Evolutionary conservation across 2,888 invertebrate genomes (phyloP).

Genomic region (Parapristionchus giblindavisi): DNA sequence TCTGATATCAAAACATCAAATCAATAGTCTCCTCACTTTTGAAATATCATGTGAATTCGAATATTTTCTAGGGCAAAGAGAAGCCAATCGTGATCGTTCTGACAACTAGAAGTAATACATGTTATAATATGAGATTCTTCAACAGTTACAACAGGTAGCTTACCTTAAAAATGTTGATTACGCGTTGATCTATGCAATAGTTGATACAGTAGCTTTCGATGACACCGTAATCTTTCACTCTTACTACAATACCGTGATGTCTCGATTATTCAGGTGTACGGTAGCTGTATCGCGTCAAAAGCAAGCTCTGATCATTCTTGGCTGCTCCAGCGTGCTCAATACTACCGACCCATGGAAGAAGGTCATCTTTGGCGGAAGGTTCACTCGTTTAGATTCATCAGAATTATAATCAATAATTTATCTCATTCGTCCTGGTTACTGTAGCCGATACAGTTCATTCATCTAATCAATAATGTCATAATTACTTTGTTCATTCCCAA

Average conservation of each 20-base stretch:
- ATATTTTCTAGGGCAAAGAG: slow-evolving; percentile 1
- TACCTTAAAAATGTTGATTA: background rate
- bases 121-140: slow-evolving; percentile 12
- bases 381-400: slow-evolving; percentile 12
- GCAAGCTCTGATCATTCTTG: slow-evolving; percentile 25
- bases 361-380: background rate
- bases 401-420: too few species aligned
- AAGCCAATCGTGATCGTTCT: slow-evolving; percentile 32
- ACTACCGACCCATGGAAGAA: background rate
- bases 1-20: too few species aligned
- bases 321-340: background rate
- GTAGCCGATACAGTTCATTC: too few species aligned
- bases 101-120: slow-evolving; percentile 4
- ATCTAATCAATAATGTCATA: too few species aligned
- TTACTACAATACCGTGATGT: background rate
- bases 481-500: too few species aligned
- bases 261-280: background rate
- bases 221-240: background rate
- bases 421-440: too few species aligned
- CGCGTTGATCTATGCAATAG: background rate
- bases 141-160: slow-evolving; percentile 14
- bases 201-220: background rate
- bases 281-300: slow-evolving; percentile 22
- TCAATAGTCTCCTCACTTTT: too few species aligned
- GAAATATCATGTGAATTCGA: too few species aligned